Base-by-base conservation (phyloP, 2,113 vertebrate genomes). In the Percopsis transmontana region DNA sequence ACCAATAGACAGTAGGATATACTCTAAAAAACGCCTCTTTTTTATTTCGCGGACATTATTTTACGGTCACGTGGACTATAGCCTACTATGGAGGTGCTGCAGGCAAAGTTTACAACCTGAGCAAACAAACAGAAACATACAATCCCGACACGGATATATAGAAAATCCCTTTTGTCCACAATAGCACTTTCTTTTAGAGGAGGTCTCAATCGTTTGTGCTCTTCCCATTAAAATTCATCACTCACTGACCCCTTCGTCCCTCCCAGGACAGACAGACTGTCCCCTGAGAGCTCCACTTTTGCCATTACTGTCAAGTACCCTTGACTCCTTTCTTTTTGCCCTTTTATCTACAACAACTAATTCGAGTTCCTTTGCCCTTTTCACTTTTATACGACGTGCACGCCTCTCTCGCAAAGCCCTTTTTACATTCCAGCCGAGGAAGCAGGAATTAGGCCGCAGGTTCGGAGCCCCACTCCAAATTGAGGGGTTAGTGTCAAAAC, bases 301-400 rank as follows among this genome's bases (percentile, higher is more conserved):
- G 94, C 95, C 94, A 95, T 96, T 95, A 94, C 97, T 99, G 97
- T 98, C 97, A 99, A 96, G 94, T 95, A 94, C 94, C 94, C 94
- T 95, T 94, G 95, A 95, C 96, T 97, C 94, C 92, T 95, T 95
- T 93, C 93, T 95, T 96, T 94, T 98, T 97, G 96, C 96, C 97
- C 98, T 99, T 92, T 98, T 97, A 97, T 97, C 96, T 96, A 92
- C 95, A 96, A 96, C 96, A 96, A 97, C 95, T 96, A 97, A 97
- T 97, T 96, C 94, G 88, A 94, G 95, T 94, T 96, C 94, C 94
- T 94, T 95, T 98, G 96, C 95, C 96, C 96, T 98, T 98, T 98
- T 97, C 96, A 97, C 94, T 94, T 93, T 91, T 91, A 94, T 84
- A 88, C 72, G 93, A 95, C 94, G 91, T 92, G 93, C 94, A 93